Evolutionary conservation across 1,140 invertebrate species (phyloP).

Genomic region (Myzus persicae): DNA sequence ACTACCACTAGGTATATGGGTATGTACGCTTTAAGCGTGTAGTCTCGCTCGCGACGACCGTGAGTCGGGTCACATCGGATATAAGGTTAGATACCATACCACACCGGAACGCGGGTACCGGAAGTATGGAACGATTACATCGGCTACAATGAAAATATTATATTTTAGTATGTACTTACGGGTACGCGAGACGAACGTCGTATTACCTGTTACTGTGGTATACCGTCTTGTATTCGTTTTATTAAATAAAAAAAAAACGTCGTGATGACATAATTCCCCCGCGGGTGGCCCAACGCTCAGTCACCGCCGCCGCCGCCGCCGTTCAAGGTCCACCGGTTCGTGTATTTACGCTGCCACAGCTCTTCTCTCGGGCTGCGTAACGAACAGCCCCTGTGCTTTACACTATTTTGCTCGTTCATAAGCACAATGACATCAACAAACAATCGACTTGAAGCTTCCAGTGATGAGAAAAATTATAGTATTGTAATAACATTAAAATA

Average conservation of each 20-base stretch:
- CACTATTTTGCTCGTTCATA: neutral
- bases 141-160: neutral
- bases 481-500: neutral
- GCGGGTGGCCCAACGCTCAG: constrained; percentile 37
- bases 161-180: neutral
- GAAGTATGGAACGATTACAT: neutral
- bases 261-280: constrained; percentile 52
- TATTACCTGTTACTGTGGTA: neutral
- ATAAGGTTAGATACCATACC: neutral
- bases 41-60: neutral
- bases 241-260: neutral
- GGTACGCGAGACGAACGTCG: neutral
- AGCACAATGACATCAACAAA: neutral
- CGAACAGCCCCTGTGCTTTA: neutral
- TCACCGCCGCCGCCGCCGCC: neutral
- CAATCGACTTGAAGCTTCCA: neutral
- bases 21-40: too few species aligned
- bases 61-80: neutral
- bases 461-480: neutral
- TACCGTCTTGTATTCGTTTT: neutral
- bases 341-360: constrained; percentile 14
- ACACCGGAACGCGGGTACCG: neutral
- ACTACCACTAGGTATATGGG: neutral
- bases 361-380: neutral
- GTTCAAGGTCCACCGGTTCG: constrained; percentile 52